Percentiles rank a stretch among this genome's conserved stretches.
Evolutionary conservation across 1,140 invertebrate genomes (phyloP).

Genomic region (Lethrus apterus): DNA sequence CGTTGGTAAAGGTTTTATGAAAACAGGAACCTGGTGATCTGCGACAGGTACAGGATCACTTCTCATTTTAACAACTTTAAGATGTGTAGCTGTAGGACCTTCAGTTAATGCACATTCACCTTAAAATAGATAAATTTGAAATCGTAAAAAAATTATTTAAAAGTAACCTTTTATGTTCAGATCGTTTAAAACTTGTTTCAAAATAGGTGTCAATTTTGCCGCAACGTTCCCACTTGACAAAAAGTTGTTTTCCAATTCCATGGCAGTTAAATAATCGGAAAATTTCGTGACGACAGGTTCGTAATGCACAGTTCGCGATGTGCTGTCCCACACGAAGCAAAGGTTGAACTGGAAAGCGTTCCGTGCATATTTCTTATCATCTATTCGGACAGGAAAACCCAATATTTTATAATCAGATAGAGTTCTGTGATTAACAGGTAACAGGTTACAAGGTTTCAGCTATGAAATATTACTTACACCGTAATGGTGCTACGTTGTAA

Average conservation of each 20-base stretch:
- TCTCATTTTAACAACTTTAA: constrained; percentile 69
- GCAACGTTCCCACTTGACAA: constrained; percentile 58
- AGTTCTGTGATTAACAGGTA: constrained; percentile 30
- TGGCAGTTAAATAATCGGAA: constrained; percentile 79
- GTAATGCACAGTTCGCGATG: constrained; percentile 83
- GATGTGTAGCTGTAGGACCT: constrained; percentile 69
- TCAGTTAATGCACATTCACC: constrained; percentile 47
- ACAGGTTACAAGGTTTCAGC: background rate
- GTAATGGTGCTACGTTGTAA: constrained; percentile 83
- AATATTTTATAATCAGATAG: constrained; percentile 74
- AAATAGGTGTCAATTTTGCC: constrained; percentile 59
- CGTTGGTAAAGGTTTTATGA: constrained; percentile 54
- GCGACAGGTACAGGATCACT: constrained; percentile 74
- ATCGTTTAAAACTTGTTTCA: constrained; percentile 69
- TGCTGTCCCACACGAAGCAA: constrained; percentile 88
- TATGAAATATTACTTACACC: constrained; percentile 57
- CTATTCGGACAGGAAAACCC: constrained; percentile 87
- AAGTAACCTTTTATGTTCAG: constrained; percentile 64
- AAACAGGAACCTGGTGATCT: constrained; percentile 87
- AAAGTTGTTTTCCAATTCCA: constrained; percentile 75
- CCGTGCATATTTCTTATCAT: constrained; percentile 82
- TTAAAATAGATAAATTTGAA: constrained; percentile 13
- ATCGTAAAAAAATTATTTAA: background rate
- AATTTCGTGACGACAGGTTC: constrained; percentile 90
- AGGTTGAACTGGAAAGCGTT: constrained; percentile 94